Evolutionary conservation across 1,140 invertebrate genomes (phyloP), one percentile per base, ranked within the genome.

Genomic region (Sinella curviseta): DNA sequence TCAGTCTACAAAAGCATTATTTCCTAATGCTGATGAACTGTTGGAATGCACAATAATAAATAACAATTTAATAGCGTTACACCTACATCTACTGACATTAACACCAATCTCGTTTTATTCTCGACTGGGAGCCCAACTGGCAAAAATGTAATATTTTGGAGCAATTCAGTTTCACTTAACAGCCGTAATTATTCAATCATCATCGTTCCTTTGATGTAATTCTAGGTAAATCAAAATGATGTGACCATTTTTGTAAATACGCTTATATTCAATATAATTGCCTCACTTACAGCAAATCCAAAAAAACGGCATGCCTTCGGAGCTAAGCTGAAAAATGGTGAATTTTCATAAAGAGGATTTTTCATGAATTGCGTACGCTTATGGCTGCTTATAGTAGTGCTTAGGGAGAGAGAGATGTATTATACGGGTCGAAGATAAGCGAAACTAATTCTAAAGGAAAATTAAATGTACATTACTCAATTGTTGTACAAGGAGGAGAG

Each of bases 141-240:
- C n/a, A n/a, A n/a, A n/a, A n/a, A n/a, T n/a, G n/a, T n/a, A n/a
- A n/a, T n/a, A n/a, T n/a, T n/a, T n/a, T n/a, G n/a, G n/a, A n/a
- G n/a, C n/a, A n/a, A n/a, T n/a, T n/a, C n/a, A n/a, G n/a, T n/a
- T n/a, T n/a, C n/a, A n/a, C n/a, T n/a, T n/a, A n/a, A n/a, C n/a
- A n/a, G n/a, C n/a, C 8, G 57, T 26, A 65, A 65, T 65, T 65
- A 65, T 65, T 65, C 57, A 65, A 65, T 65, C 57, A 65, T 65
- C 57, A 16, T 26, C 24, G 26, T 26, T 65, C 57, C 3, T 26
- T 65, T 65, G 14, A 4, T 65, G 57, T 65, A 17, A 8, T 65
- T 65, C 57, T 26, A 12, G 16, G 14, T 65, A 26, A 65, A 26
- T 26, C 39, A 20, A 48, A 65, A n/a, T 65, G 8, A 12, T 48